A percentile compares a stretch with the other conserved stretches of the same genome.
Conservation (phyloP, 2,113 vertebrate genomes). For the Erinaceus europaeus region DNA sequence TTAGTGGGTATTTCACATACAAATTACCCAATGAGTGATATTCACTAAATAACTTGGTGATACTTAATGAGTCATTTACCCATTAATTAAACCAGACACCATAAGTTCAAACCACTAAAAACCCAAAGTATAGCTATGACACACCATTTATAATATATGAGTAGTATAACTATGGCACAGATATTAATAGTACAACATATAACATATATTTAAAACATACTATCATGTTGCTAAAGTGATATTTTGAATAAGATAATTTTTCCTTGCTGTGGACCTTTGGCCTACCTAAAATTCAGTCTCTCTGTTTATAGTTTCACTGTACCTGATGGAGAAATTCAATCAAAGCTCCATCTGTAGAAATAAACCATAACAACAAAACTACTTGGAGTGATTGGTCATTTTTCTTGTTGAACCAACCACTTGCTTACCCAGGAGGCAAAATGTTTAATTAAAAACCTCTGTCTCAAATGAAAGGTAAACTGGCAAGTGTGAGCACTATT, state of each 20-base stretch:
- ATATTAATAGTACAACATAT: rapidly evolving
- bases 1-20: no score
- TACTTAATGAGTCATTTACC: no score
- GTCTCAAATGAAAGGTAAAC: neutral
- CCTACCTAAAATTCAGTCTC: neutral
- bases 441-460: neutral
- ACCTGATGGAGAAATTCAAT: neutral
- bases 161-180: neutral
- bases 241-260: neutral
- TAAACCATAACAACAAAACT: neutral
- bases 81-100: no score
- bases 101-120: no score
- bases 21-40: no score
- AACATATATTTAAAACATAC: rapidly evolving
- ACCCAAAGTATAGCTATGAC: rapidly evolving
- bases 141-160: neutral
- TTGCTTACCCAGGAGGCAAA: neutral
- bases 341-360: neutral
- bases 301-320: neutral
- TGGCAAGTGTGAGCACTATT: neutral
- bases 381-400: neutral
- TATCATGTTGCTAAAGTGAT: rapidly evolving
- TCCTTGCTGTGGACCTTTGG: no score
- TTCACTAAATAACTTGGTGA: no score
- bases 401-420: neutral